Conservation (phyloP, 1,140 invertebrate genomes). For the Heterodera carotae region DNA sequence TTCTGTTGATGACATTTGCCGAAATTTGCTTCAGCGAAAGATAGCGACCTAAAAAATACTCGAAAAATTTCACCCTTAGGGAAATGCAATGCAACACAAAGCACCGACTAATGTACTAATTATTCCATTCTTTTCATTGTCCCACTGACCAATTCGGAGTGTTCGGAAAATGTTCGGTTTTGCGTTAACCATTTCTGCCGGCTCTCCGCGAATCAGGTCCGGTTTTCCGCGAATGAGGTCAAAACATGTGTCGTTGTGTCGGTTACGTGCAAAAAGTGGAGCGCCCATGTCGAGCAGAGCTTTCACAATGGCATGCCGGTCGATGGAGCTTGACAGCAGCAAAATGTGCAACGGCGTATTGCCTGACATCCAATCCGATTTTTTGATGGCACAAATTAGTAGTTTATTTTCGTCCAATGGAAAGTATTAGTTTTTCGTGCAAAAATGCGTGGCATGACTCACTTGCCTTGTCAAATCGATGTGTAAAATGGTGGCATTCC, state of each 20-base stretch:
- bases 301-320: constrained; percentile 40
- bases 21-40: constrained; percentile 42
- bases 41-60: constrained; percentile 38
- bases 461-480: no score
- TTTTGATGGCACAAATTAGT: neutral
- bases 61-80: no score
- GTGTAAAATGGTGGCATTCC: no score
- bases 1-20: constrained; percentile 40
- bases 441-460: no score
- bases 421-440: neutral
- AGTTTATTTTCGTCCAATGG: no score
- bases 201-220: constrained; percentile 43
- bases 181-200: no score
- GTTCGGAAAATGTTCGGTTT: constrained; percentile 15
- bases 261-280: constrained; percentile 49
- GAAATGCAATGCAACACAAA: no score
- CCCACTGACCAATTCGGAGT: constrained; percentile 31
- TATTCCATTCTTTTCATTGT: neutral
- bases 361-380: constrained; percentile 28
- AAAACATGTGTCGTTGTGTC: constrained; percentile 42
- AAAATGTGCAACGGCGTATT: constrained; percentile 56
- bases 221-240: constrained; percentile 42
- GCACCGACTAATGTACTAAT: no score
- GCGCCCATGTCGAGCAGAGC: constrained; percentile 42
- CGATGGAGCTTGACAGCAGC: constrained; percentile 32